A percentile compares a stretch with the other conserved stretches of the same genome.
Conservation (phyloP, 37 sponge, comb jelly and placozoan genomes). For the Hormiphora californensis region DNA sequence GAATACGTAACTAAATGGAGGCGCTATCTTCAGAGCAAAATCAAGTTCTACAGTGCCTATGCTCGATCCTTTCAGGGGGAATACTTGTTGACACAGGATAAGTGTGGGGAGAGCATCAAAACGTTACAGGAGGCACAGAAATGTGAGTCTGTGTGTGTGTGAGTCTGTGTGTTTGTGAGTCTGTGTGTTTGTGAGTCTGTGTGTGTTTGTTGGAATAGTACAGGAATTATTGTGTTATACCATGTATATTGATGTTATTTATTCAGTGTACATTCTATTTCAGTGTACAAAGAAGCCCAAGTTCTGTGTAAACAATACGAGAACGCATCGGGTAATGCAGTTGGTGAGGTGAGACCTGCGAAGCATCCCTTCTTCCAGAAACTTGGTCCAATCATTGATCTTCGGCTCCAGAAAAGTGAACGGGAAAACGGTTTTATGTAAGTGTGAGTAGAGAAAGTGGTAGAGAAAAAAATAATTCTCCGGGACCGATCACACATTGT, state of each 20-base stretch:
- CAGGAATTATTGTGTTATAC: neutral
- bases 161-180: neutral
- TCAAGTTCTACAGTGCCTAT: slow-evolving; percentile 78
- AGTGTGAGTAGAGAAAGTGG: too few species aligned
- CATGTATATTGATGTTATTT: too few species aligned
- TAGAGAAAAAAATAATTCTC: too few species aligned
- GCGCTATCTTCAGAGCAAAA: slow-evolving; percentile 74
- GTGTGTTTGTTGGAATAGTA: neutral
- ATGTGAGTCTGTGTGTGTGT: slow-evolving; percentile 60
- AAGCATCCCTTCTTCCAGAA: slow-evolving; percentile 95
- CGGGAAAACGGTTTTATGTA: slow-evolving; percentile 99
- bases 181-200: neutral
- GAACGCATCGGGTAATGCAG: slow-evolving; percentile 75
- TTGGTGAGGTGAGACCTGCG: slow-evolving; percentile 73
- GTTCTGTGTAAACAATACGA: slow-evolving; percentile 83
- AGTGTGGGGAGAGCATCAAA: slow-evolving; percentile 91
- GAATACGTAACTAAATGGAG: slow-evolving; percentile 78
- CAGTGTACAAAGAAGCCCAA: slow-evolving; percentile 74
- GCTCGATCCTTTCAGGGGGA: slow-evolving; percentile 89
- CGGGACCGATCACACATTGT: too few species aligned
- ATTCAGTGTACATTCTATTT: too few species aligned
- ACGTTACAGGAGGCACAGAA: slow-evolving; percentile 68
- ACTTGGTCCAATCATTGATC: slow-evolving; percentile 78
- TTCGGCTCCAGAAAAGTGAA: slow-evolving; percentile 74
- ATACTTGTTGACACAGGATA: slow-evolving; percentile 80